Conservation (phyloP, 2,888 invertebrate species). For the Willowsia nigromaculata region DNA sequence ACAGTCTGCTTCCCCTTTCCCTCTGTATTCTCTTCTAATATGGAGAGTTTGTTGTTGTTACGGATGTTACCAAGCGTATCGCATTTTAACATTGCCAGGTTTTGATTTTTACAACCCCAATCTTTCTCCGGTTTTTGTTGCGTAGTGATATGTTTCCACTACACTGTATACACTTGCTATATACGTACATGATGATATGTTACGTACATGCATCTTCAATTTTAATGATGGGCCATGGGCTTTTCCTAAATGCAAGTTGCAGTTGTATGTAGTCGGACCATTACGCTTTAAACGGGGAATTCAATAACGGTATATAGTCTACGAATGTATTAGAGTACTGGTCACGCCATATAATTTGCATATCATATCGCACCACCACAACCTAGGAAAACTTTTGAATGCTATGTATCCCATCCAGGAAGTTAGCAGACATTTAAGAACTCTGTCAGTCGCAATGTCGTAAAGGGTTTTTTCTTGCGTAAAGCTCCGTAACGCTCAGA, state of each 20-base stretch:
- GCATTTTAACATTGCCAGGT: background rate
- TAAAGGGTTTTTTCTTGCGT: no score
- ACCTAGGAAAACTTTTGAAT: background rate
- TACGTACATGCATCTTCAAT: background rate
- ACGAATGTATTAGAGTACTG: background rate
- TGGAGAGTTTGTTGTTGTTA: background rate
- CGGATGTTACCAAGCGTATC: background rate
- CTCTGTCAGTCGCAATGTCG: no score
- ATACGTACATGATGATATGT: no score
- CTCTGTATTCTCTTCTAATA: background rate
- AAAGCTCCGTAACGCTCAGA: no score
- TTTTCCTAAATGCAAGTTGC: no score
- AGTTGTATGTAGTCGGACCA: no score
- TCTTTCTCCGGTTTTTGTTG: background rate
- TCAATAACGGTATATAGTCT: no score
- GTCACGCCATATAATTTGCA: background rate
- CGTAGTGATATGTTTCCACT: background rate
- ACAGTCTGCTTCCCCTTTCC: background rate
- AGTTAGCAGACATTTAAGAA: background rate
- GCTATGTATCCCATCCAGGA: background rate
- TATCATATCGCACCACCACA: background rate
- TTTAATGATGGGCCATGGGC: no score
- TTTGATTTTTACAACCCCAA: slow-evolving; percentile 15
- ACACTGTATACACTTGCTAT: background rate
- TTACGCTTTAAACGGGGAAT: no score